Evolutionary conservation across 2,888 invertebrate species (phyloP).

Genomic region (Morpho deidamia): DNA sequence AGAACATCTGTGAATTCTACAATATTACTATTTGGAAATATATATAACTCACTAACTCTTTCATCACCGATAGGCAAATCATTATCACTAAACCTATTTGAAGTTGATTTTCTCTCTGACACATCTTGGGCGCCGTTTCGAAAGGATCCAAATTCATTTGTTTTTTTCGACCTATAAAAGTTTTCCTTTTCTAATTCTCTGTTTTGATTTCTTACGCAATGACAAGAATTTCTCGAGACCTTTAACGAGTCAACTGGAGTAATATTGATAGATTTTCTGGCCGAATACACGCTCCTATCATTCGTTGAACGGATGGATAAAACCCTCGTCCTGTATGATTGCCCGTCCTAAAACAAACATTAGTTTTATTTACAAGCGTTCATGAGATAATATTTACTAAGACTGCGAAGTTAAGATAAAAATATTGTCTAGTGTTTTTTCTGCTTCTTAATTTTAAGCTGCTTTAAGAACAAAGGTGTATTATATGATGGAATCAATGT

Average conservation of each 20-base stretch:
- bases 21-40: constrained; percentile 67
- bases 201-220: constrained; percentile 46
- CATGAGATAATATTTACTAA: neutral
- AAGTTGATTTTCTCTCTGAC: constrained; percentile 32
- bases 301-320: constrained; percentile 66
- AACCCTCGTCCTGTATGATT: constrained; percentile 63
- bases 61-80: constrained; percentile 57
- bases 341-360: constrained; percentile 51
- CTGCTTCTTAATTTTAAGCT: no score
- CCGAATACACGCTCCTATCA: constrained; percentile 54
- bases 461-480: no score
- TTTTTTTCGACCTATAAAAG: constrained; percentile 41
- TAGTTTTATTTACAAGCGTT: constrained; percentile 1
- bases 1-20: constrained; percentile 68
- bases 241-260: constrained; percentile 46
- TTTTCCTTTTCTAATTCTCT: constrained; percentile 41
- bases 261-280: constrained; percentile 56
- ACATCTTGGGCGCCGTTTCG: constrained; percentile 29
- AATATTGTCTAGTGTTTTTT: neutral
- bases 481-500: no score
- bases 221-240: constrained; percentile 48
- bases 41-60: constrained; percentile 64
- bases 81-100: constrained; percentile 34
- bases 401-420: neutral
- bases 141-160: constrained; percentile 39